Conservation (phyloP, 2,797 vertebrate genomes). For the Pseudochirops cupreus region DNA sequence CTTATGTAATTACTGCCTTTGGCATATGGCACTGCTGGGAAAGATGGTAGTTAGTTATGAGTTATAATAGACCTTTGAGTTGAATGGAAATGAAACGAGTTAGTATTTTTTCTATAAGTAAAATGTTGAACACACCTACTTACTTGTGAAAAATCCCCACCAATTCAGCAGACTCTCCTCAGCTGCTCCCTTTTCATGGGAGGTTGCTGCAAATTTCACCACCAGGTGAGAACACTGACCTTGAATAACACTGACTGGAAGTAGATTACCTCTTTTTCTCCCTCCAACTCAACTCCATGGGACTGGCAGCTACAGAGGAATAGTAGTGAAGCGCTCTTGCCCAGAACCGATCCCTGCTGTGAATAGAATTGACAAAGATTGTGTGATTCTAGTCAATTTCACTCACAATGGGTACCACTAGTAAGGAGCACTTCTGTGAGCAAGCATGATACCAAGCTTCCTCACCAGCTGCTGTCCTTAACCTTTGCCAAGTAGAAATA, state of each 20-base stretch:
- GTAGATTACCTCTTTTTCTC: slow-evolving; percentile 52
- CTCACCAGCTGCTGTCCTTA: slow-evolving; percentile 63
- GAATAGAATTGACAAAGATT: slow-evolving; percentile 81
- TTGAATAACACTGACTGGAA: slow-evolving; percentile 10
- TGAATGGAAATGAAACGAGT: slow-evolving; percentile 47
- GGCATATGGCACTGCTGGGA: slow-evolving; percentile 70
- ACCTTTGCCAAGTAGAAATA: slow-evolving; percentile 57
- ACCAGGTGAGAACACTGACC: slow-evolving; percentile 59
- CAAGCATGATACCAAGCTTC: slow-evolving; percentile 56
- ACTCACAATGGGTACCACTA: slow-evolving; percentile 64
- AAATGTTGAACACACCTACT: slow-evolving; percentile 8
- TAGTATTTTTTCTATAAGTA: background rate
- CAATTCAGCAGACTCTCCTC: slow-evolving; percentile 38
- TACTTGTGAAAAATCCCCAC: slow-evolving; percentile 25
- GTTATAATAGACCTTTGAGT: slow-evolving; percentile 61
- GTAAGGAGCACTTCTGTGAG: slow-evolving; percentile 35
- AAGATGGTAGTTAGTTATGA: slow-evolving; percentile 61
- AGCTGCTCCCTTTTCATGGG: slow-evolving; percentile 43
- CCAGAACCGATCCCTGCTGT: slow-evolving; percentile 70
- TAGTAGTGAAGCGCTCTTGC: slow-evolving; percentile 61
- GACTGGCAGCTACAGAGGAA: slow-evolving; percentile 70
- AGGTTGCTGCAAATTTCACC: slow-evolving; percentile 48
- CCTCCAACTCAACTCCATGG: slow-evolving; percentile 59
- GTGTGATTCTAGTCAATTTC: slow-evolving; percentile 82
- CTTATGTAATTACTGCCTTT: slow-evolving; percentile 74